Evolutionary conservation across 2,797 vertebrate genomes (phyloP), one percentile per base, ranked within the genome.

Genomic region (Pipistrellus pygmaeus): DNA sequence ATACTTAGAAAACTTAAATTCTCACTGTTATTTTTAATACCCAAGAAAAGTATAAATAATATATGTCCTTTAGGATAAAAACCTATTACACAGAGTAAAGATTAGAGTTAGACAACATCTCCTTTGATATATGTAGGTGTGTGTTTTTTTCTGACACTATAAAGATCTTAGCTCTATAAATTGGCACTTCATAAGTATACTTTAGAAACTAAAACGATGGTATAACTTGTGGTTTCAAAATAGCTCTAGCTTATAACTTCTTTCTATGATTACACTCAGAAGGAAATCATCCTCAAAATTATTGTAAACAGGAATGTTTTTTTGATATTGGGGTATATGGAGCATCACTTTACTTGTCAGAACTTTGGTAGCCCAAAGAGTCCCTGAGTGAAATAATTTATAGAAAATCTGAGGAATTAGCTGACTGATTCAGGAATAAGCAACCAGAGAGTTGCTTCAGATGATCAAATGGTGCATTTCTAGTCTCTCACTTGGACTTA

Each of bases 151-250:
- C 12, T 35, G 84, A 88, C 10, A 60, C 27, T 35, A 53, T n/a
- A 92, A 71, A 55, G 3, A 9, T 60, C 35, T 96, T 66, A n/a
- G 38, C 51, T 92, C 35, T 93, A 0, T 73, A 80, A 88, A 90
- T 48, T 84, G 66, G 55, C 72, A 75, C 8, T 94, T 83, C 41
- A 60, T 78, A 96, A 78, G 10, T 32, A 78, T 7, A 88, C 8
- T 68, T 96, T 89, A 94, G 85, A 96, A 96, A 95, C 85, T 68
- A 92, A 97, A 95, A 93, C 44, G 91, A 90, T 80, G 1, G 0
- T 87, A 78, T 85, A 96, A 96, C 92, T 96, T 87, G 92, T 62
- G 35, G 20, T 89, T 94, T 51, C 17, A 87, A 85, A 93, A 71
- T 64, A 85, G 13, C 38, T 94, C 32, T 75, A 35, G 44, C 77